Evolutionary conservation across 2,797 vertebrate genomes (phyloP), one percentile per base, ranked within the genome.

Genomic region (Megaceryle alcyon): DNA sequence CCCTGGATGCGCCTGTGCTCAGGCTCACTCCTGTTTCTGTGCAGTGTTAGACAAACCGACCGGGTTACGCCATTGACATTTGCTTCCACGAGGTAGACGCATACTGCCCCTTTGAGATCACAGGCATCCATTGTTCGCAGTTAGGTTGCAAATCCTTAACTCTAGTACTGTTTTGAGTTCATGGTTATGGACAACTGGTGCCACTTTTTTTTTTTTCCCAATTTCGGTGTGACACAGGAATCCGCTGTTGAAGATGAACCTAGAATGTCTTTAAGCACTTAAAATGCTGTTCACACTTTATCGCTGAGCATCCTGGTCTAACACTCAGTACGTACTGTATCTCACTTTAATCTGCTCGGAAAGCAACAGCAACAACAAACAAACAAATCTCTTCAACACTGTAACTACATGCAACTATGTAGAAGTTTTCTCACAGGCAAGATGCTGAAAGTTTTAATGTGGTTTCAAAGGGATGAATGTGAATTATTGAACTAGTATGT

Each of bases 291-390:
- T 97, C 98, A 98, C 98, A 98, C 98, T 98, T 98, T 98, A 97
- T 98, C 97, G 97, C 98, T 97, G 97, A 98, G 98, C 97, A 98
- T 98, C 97, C 98, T 98, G 98, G 98, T 98, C 98, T 98, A 98
- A 98, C 98, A 98, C 98, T 98, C 98, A 98, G 98, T 96, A 98
- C 98, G 99, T 99, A 99, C 99, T 99, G 99, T 99, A 99, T 98
- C 98, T 98, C 98, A 98, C 97, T 98, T 98, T 97, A 96, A 97
- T 98, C 97, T 98, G 98, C 98, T 98, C 85, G 54, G 97, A 94
- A 97, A 97, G 94, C 96, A 96, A 88, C 95, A 95, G 11, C 66
- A 51, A 35, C 65, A 33, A 33, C 64, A 35, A 49, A 94, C 96
- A 94, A 96, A 97, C 96, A 95, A 98, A 98, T 96, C 95, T 97